Conservation (phyloP, 2,797 vertebrate genomes). For the Eleutherodactylus coqui region DNA sequence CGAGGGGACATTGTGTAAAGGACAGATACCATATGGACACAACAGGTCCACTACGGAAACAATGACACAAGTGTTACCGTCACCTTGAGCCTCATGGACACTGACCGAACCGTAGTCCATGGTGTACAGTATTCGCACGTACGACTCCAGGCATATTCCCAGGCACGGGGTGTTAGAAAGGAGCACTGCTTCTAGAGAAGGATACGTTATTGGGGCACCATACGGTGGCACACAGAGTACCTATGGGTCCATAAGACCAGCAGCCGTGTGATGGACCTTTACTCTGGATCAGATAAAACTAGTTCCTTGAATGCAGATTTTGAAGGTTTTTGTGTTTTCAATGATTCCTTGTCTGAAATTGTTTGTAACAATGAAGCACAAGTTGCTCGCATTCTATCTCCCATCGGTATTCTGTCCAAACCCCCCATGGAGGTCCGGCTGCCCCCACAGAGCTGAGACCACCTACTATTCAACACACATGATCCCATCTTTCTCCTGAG, state of each 20-base stretch:
- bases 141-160: neutral
- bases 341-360: neutral
- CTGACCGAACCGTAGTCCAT: neutral
- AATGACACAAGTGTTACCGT: neutral
- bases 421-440: neutral
- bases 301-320: neutral
- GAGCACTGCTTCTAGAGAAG: neutral
- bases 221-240: neutral
- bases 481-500: slow-evolving; percentile 66
- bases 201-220: neutral
- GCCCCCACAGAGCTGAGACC: slow-evolving; percentile 66
- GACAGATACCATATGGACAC: neutral
- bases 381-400: neutral
- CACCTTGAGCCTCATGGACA: neutral
- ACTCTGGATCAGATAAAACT: neutral
- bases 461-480: slow-evolving; percentile 68
- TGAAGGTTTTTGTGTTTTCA: neutral
- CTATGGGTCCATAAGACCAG: neutral
- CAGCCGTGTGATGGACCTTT: neutral
- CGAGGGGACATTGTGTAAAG: neutral
- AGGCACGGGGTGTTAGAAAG: neutral
- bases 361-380: neutral
- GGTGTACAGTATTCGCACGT: neutral
- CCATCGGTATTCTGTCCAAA: slow-evolving; percentile 23
- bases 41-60: neutral